Base-by-base conservation (phyloP, 2,113 vertebrate genomes). In the Siniperca knerii region DNA sequence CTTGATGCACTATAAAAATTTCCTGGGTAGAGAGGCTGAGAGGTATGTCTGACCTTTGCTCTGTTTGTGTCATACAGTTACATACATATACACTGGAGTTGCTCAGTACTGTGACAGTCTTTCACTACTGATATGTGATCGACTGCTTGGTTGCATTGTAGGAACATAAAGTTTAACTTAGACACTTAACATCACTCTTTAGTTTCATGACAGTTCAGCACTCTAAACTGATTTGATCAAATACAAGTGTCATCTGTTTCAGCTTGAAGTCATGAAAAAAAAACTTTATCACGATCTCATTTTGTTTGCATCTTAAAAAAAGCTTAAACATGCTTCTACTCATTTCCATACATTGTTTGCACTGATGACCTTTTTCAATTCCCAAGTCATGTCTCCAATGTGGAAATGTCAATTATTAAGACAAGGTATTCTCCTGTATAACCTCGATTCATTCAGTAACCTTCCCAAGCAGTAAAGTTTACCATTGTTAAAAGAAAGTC, bases 41-140 rank as follows among this genome's bases (percentile, higher is more conserved):
- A 84, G 90, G 83, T 72, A 74, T 67, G 74, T 87, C 74, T 93
- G 87, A 93, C 89, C 88, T 29, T 93, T 92, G 81, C 16, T 68
- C 42, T 25, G 15, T 42, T 1, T 82, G 52, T 73, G 35, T 55
- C 9, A 25, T 9, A 58, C 37, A 75, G 44, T 70, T 20, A 50
- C 33, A 57, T 25, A 50, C 52, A 50, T 11, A 37, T 11, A 20
- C 20, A 58, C n/a, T n/a, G 29, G 25, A 18, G 23, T 5, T 40
- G 13, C 18, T 62, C 64, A 33, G 46, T 33, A 13, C 46, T 54
- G 29, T 68, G 42, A 33, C 25, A 62, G 25, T 10, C 69, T 54
- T 6, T 69, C 40, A 40, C 8, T 29, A 21, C 15, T 16, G 35
- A 62, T 70, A 65, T 76, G 46, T 54, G 46, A 80, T 46, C 1